A percentile compares a stretch with the other conserved stretches of the same genome.
phyloP scores from a whole-genome alignment of 2,888 invertebrate species.

The Acutogordius australiensis region DNA sequence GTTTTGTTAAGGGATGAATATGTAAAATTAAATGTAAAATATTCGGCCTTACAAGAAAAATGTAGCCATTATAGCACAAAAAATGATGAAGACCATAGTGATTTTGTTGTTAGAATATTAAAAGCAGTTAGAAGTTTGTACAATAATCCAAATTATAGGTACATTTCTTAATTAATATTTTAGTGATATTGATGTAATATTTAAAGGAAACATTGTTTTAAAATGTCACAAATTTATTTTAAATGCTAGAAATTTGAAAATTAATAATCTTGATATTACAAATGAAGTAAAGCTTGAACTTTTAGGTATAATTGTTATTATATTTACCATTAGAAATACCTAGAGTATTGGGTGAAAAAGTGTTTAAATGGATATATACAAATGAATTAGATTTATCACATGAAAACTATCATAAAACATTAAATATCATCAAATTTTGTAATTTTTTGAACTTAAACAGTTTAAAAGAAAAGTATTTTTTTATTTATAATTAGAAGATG shows the following conservation, averaged over 20 bases:
- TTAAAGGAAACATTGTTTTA: background rate
- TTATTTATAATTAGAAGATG: background rate
- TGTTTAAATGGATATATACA: background rate
- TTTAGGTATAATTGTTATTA: background rate
- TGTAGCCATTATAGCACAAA: too few relatives aligned
- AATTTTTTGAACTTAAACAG: background rate
- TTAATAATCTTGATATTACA: background rate
- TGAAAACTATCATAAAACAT: background rate
- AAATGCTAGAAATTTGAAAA: background rate
- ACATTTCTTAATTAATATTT: background rate
- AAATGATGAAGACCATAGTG: background rate
- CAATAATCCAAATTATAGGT: background rate
- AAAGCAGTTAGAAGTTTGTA: background rate
- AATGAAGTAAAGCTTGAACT: background rate
- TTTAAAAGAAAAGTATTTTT: conserved; percentile 5
- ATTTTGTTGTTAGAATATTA: background rate
- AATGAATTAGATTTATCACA: background rate
- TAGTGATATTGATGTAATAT: background rate
- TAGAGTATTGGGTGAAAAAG: background rate
- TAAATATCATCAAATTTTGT: background rate
- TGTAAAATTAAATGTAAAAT: background rate
- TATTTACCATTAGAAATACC: conserved; percentile 1
- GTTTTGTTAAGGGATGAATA: background rate
- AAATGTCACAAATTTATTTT: conserved; percentile 2
- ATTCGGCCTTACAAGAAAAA: background rate